A percentile compares a stretch with the other conserved stretches of the same genome.
phyloP scores from a whole-genome alignment of 2,888 invertebrate species.

The Tricholauxania praeusta region DNA sequence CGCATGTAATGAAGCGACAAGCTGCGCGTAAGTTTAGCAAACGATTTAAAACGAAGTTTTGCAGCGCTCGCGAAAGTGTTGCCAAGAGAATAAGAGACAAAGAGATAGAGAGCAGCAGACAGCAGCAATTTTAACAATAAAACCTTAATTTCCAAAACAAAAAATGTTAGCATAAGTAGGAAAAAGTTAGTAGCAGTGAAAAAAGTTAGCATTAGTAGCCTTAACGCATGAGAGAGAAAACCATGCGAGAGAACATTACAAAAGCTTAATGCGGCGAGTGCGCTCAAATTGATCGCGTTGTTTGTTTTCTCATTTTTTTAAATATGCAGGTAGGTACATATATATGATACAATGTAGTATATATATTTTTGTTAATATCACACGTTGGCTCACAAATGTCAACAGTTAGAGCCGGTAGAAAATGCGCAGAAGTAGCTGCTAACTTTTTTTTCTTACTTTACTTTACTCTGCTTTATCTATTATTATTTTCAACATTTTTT shows the following conservation, averaged over 20 bases:
- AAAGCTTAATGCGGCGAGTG: slow-evolving; percentile 47
- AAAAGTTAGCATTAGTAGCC: background rate
- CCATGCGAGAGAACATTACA: background rate
- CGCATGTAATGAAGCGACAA: slow-evolving; percentile 38
- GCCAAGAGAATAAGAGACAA: background rate
- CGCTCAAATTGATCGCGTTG: slow-evolving; percentile 43
- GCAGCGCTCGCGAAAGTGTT: background rate
- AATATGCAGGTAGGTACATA: slow-evolving; percentile 44
- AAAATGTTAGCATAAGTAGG: no score
- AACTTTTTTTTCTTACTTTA: no score
- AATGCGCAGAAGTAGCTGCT: slow-evolving; percentile 23
- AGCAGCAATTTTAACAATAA: no score
- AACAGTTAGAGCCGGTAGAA: slow-evolving; percentile 40
- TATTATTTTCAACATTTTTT: no score
- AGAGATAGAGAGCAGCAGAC: no score
- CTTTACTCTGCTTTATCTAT: no score
- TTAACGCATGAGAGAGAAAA: slow-evolving; percentile 28
- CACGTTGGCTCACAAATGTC: slow-evolving; percentile 54
- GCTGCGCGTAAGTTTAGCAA: slow-evolving; percentile 11
- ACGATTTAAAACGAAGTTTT: background rate
- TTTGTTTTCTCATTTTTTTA: slow-evolving; percentile 5
- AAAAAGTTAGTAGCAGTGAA: no score
- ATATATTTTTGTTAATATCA: slow-evolving; percentile 42
- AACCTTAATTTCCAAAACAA: no score
- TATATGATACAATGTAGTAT: no score